These are phyloP conservation scores for Oenanthe oenanthe DNA, from an alignment of 2,113 vertebrate genomes.

Conservation along the genomic window DNA sequence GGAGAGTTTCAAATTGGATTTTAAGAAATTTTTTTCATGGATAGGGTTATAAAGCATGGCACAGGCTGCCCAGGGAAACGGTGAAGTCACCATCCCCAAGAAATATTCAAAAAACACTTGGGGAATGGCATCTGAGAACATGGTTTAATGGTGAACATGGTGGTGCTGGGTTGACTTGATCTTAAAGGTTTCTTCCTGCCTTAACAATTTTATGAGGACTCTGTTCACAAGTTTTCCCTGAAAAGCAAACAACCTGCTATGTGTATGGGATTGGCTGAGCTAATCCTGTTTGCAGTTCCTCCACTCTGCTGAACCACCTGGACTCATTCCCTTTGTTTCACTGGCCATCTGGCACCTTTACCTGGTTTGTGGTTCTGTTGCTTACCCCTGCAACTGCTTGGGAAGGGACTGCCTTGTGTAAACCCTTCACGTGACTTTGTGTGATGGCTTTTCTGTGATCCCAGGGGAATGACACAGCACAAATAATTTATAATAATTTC, in stretches of 20 bases:
- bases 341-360: not conserved
- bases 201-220: not conserved
- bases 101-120: not conserved
- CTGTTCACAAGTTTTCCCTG: not conserved
- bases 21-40: not conserved
- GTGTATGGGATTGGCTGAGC: not conserved
- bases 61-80: not conserved
- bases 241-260: not conserved
- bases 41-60: not conserved
- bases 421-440: rapidly evolving
- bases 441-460: not conserved
- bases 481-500: not conserved
- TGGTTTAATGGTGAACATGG: not conserved
- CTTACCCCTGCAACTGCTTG: not conserved
- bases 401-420: not conserved
- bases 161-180: not conserved
- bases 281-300: not conserved
- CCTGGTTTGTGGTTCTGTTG: not conserved
- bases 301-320: not conserved
- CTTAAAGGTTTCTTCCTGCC: not conserved
- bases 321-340: not conserved
- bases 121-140: not conserved
- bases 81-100: not conserved
- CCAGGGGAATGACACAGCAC: not conserved
- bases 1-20: not conserved